Base-by-base conservation (phyloP, 2,113 vertebrate genomes). In the Odontesthes bonariensis region DNA sequence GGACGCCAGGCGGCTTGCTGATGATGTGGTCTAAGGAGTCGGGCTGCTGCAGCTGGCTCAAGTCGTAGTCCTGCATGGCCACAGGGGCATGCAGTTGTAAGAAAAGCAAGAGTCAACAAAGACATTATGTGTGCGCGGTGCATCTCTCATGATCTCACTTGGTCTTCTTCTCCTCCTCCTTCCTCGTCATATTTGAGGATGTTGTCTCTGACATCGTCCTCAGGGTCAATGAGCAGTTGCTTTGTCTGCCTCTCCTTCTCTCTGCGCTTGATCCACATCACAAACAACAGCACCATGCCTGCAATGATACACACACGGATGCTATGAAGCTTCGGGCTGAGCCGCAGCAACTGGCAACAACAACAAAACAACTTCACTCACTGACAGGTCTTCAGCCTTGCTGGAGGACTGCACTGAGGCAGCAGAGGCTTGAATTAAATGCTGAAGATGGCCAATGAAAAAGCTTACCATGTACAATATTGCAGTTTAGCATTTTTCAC, bases 111-210 rank as follows among this genome's bases (percentile, higher is more conserved):
- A 27, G 49, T 35, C 38, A 0, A 49, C 40, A 51, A 0, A 33
- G 20, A 59, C 38, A 13, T 31, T 0, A 11, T 23, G 19, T 57
- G 9, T 70, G 5, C n/a, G 11, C 17, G 5, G 19, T 16, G 64
- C 11, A 27, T 81, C 35, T 57, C 42, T 46, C 4, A 12, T 52
- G 79, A 63, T 64, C 85, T 94, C 86, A 98, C 97, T 95, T 99
- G 97, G 84, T 99, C 97, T 84, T 99, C 97, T 73, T 98, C 97
- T 44, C 97, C 97, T 0, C 97, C 97, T 14, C 97, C 97, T 55
- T 99, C 97, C 66, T 99, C 97, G 0, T 99, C 97, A 0, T 99
- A 99, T 89, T 98, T 99, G 56, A 99, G 95, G 81, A 99, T 99
- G 82, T 99, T 99, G 91, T 98, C 97, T 3, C 97, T 93, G 71